These are phyloP conservation scores for Gobio occitaniae DNA, from an alignment of 2,797 vertebrate species.

Conservation along the genomic window DNA sequence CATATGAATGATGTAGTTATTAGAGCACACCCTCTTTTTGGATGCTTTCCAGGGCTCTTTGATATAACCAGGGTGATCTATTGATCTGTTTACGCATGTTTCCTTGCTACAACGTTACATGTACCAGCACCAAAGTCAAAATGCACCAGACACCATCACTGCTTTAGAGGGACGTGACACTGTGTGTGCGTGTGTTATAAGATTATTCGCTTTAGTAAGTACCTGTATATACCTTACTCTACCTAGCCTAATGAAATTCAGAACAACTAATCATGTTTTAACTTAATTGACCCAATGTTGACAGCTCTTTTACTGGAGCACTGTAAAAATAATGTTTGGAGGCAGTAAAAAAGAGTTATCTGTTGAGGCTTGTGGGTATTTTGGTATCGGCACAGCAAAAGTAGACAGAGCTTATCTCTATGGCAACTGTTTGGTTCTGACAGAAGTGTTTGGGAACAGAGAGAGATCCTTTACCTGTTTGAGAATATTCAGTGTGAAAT, in stretches of 20 bases:
- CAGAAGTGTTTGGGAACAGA: neutral
- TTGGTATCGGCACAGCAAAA: neutral
- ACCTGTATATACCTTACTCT: neutral
- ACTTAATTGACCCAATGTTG: neutral
- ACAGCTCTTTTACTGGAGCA: conserved; percentile 7
- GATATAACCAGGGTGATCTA: conserved; percentile 28
- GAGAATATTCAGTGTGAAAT: neutral
- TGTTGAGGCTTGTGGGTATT: conserved; percentile 15
- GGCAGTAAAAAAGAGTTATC: neutral
- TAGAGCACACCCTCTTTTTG: conserved; percentile 11
- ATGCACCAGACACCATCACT: neutral
- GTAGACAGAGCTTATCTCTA: conserved; percentile 40
- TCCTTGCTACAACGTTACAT: neutral
- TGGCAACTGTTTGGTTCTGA: conserved; percentile 45
- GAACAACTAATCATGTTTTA: neutral
- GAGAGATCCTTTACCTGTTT: neutral
- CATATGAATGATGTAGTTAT: conserved; percentile 19
- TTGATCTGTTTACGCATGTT: conserved; percentile 36
- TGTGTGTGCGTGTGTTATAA: conserved; percentile 26
- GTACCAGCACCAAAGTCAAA: conserved; percentile 5
- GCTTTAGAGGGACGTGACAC: conserved; percentile 23
- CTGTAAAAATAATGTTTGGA: neutral
- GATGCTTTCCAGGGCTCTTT: conserved; percentile 24
- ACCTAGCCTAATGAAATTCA: neutral
- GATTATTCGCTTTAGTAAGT: conserved; percentile 23